Percentiles rank a stretch among this genome's conserved stretches.
These are phyloP conservation scores for Sminthurinus signatus DNA, from an alignment of 1,140 invertebrate genomes.

Conservation along the genomic window DNA sequence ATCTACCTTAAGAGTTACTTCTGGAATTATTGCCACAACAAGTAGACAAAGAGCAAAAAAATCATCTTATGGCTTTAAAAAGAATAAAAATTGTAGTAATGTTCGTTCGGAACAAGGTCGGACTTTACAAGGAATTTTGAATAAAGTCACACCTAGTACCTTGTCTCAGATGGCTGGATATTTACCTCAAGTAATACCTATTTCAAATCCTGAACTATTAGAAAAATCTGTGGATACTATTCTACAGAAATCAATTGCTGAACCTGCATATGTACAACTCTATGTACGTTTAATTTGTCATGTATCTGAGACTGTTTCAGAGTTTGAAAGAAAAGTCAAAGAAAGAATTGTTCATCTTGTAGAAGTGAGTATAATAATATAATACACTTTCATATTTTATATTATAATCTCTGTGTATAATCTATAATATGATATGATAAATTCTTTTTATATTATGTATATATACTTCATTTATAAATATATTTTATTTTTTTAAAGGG, in stretches of 20 bases:
- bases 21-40: not conserved
- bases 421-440: not conserved
- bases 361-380: slow-evolving; percentile 13
- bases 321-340: slow-evolving; percentile 18
- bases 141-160: slow-evolving; percentile 30
- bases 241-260: slow-evolving; percentile 16
- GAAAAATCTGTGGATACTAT: slow-evolving; percentile 10
- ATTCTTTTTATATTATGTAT: not conserved
- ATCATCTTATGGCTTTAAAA: not conserved
- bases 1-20: not conserved
- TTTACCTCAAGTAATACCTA: slow-evolving; percentile 3
- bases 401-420: no score
- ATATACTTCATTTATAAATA: not conserved
- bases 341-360: slow-evolving; percentile 4
- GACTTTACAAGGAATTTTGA: slow-evolving; percentile 22
- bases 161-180: slow-evolving; percentile 17
- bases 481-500: slow-evolving; percentile 1
- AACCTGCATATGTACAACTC: slow-evolving; percentile 17
- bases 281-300: slow-evolving; percentile 20
- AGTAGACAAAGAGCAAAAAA: not conserved
- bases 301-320: slow-evolving; percentile 1
- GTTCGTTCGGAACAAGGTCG: not conserved
- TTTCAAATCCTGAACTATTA: not conserved
- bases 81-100: no score
- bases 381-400: no score